A percentile compares a stretch with the other conserved stretches of the same genome.
These are phyloP conservation scores for Brachyalestes nurse DNA, from an alignment of 2,797 vertebrate species.

Conservation along the genomic window DNA sequence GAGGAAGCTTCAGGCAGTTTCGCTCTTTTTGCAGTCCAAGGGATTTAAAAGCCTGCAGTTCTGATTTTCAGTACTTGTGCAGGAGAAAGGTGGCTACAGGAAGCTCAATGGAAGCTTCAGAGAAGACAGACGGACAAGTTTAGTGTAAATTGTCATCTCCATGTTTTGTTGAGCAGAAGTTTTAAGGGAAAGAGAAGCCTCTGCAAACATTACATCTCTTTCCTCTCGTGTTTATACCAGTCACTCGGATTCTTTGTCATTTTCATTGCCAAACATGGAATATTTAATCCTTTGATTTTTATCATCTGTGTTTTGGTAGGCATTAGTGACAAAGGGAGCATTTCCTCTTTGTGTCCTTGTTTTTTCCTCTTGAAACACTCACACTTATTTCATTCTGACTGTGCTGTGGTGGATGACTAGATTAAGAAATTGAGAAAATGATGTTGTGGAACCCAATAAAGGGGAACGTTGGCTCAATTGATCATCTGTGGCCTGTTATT, in stretches of 20 bases:
- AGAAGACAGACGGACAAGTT: background rate
- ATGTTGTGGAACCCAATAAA: slow-evolving; percentile 74
- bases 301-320: slow-evolving; percentile 50
- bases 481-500: background rate
- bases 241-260: background rate
- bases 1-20: background rate
- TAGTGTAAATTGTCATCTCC: background rate
- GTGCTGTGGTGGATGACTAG: slow-evolving; percentile 64
- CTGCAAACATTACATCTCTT: background rate
- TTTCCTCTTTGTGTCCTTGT: slow-evolving; percentile 54
- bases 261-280: slow-evolving; percentile 14
- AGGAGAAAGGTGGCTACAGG: background rate
- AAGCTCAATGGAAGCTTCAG: background rate
- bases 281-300: slow-evolving; percentile 28
- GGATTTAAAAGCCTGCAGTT: background rate
- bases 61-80: background rate
- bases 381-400: slow-evolving; percentile 61
- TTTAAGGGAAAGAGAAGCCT: background rate
- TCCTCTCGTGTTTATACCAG: background rate
- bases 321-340: slow-evolving; percentile 16
- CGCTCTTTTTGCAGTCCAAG: background rate
- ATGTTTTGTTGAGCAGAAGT: background rate
- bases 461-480: slow-evolving; percentile 51
- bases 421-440: slow-evolving; percentile 61
- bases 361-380: slow-evolving; percentile 54